Percentiles rank a stretch among this genome's conserved stretches.
phyloP scores from a whole-genome alignment of 2,797 vertebrate species.

The Sebastes goodei region DNA sequence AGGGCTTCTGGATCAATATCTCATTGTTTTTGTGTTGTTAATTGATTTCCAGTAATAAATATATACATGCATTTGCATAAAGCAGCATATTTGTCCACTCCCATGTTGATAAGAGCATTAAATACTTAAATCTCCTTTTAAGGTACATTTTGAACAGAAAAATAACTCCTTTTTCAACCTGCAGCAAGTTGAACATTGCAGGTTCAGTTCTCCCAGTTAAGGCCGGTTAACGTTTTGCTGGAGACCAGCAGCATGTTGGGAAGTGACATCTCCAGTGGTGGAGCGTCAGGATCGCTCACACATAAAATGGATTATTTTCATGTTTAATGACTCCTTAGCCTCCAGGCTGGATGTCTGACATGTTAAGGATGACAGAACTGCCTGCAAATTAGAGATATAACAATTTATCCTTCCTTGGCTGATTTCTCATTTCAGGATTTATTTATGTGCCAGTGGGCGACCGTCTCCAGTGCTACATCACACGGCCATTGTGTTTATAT shows the following conservation, averaged over 20 bases:
- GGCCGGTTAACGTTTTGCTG: not conserved
- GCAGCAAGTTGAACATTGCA: no score
- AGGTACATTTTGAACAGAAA: no score
- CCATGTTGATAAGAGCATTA: no score
- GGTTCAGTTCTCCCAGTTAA: not conserved
- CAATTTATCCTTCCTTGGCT: not conserved
- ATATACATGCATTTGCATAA: no score
- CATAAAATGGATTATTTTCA: conserved; percentile 3
- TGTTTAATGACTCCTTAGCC: conserved; percentile 7
- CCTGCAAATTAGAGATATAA: not conserved
- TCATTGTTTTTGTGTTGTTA: no score
- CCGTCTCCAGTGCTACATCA: not conserved
- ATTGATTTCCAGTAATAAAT: no score
- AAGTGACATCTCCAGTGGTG: not conserved
- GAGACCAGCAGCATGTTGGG: not conserved
- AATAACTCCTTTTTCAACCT: no score
- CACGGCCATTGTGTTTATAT: not conserved
- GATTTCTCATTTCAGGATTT: not conserved
- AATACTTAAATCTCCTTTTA: no score
- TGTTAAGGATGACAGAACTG: not conserved
- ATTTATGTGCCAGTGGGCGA: not conserved
- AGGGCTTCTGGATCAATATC: no score
- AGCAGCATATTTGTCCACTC: no score
- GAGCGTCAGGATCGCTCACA: not conserved
- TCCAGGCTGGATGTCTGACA: not conserved